A percentile compares a stretch with the other conserved stretches of the same genome.
Evolutionary conservation across 2,888 invertebrate genomes (phyloP).

Genomic region (Athrips mouffetella): DNA sequence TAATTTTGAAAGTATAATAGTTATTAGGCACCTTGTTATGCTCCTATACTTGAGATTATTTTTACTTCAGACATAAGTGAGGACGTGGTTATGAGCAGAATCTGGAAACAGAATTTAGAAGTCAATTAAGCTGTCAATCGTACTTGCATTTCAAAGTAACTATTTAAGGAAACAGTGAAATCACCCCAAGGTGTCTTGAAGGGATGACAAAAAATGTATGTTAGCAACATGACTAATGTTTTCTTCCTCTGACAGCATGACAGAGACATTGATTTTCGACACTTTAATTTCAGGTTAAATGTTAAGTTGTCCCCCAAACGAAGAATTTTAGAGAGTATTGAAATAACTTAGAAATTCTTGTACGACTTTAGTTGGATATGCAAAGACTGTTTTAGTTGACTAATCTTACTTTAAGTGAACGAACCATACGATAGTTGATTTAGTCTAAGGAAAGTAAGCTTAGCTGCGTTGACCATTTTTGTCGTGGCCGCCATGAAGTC

Average conservation of each 20-base stretch:
- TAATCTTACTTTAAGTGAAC: neutral
- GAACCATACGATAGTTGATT: no score
- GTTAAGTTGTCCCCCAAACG: constrained; percentile 42
- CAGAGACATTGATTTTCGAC: constrained; percentile 68
- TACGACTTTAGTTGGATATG: constrained; percentile 37
- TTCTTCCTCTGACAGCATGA: constrained; percentile 44
- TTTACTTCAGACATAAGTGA: neutral
- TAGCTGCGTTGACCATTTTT: constrained; percentile 37
- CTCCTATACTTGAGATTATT: no score
- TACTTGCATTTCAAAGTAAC: constrained; percentile 19
- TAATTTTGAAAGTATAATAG: no score
- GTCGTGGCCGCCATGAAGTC: constrained; percentile 48
- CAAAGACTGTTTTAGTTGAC: constrained; percentile 41
- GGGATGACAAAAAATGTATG: constrained; percentile 43
- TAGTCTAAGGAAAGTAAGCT: neutral
- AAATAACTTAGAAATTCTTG: constrained; percentile 32
- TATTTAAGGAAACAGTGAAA: constrained; percentile 30
- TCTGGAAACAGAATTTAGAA: constrained; percentile 42
- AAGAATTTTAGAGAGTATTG: constrained; percentile 53
- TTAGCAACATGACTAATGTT: constrained; percentile 50
- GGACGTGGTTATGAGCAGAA: neutral
- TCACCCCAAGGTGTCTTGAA: constrained; percentile 29
- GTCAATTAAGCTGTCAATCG: constrained; percentile 49
- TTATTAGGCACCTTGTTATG: no score
- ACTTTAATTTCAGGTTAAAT: constrained; percentile 75